Evolutionary conservation across 2,797 vertebrate genomes (phyloP), one percentile per base, ranked within the genome.

Genomic region (Amblyraja radiata): DNA sequence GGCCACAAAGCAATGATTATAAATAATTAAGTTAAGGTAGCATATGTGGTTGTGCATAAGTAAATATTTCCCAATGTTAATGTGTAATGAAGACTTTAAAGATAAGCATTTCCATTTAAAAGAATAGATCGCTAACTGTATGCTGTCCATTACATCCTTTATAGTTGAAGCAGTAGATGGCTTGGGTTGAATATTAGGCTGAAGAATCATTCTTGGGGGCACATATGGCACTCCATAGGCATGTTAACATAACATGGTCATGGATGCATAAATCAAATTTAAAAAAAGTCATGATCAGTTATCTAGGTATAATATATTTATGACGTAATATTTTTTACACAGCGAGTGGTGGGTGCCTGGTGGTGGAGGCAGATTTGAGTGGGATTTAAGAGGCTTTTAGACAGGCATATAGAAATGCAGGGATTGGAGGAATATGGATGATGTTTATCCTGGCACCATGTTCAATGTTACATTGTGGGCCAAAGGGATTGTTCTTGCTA

Each of bases 11-110:
- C 36, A 73, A 39, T 36, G 68, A 73, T 8, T 73, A 32, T 54
- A 91, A 88, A 65, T 88, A 36, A 88, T 88, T 61, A 36, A 65
- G 32, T 88, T 68, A 88, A 88, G 68, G n/a, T 32, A 36, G 21
- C 61, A 88, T 68, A 63, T 68, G 84, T 65, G 84, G 61, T 8
- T 36, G 84, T 68, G 84, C n/a, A 18, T 88, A 36, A 68, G 61
- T 68, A 65, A 88, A 65, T 88, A 88, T 65, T 74, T 10, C 39
- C 25, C 68, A 91, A 54, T 74, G 65, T 25, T 91, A 91, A 39
- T 91, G 36, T 71, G 68, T 68, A 71, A 74, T 91, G 68, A 74
- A 91, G 23, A 46, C 68, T 73, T 68, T 39, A 74, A 88, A 88
- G 28, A 63, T 88, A 68, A 73, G 39, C 36, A 74, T 39, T 90